phyloP scores from a whole-genome alignment of 2,888 invertebrate species.

The Alloscopus bannaensis region DNA sequence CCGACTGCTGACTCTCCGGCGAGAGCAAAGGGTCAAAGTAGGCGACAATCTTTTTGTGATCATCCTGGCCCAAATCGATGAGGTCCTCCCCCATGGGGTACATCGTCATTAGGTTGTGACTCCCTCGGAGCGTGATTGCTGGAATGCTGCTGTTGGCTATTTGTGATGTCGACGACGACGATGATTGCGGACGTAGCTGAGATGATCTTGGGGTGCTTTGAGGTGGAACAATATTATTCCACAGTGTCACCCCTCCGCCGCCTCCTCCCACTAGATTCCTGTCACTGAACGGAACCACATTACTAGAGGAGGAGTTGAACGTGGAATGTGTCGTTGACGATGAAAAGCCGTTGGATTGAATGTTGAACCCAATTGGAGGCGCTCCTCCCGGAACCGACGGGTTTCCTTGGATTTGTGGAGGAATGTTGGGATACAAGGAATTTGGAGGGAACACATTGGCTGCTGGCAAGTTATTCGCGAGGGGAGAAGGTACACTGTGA shows the following conservation, averaged over 20 bases:
- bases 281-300: background rate
- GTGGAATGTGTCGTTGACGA: background rate
- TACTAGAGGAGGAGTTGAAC: background rate
- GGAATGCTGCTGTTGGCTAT: constrained; percentile 9
- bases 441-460: no score
- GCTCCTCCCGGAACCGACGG: no score
- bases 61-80: constrained; percentile 76
- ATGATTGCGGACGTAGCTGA: background rate
- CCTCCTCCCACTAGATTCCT: background rate
- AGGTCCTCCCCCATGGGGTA: constrained; percentile 67
- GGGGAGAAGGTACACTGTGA: background rate
- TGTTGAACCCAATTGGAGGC: constrained; percentile 44
- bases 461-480: no score
- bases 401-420: no score
- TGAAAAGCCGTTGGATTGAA: constrained; percentile 22
- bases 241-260: no score
- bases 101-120: background rate
- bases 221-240: background rate
- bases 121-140: constrained; percentile 33
- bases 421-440: constrained; percentile 40
- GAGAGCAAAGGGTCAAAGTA: constrained; percentile 87
- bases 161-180: constrained; percentile 4
- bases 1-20: constrained; percentile 1
- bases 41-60: constrained; percentile 85
- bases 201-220: background rate